Evolutionary conservation across 2,113 vertebrate species (phyloP).

Genomic region (Larimichthys crocea): DNA sequence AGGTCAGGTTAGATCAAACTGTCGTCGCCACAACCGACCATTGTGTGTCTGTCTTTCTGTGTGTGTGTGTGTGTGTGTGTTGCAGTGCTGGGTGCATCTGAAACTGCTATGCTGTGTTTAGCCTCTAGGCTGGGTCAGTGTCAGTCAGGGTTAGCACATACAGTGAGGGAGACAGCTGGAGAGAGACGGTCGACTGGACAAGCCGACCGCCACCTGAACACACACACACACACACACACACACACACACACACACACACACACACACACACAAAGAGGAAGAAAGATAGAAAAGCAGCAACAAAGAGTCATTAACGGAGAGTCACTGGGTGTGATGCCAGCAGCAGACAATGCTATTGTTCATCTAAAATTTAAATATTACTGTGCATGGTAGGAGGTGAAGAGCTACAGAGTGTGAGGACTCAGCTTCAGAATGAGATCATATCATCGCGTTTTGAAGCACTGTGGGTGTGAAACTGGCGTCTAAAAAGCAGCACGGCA

Average conservation of each 20-base stretch:
- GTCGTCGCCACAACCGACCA: conserved; percentile 32
- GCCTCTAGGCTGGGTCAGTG: conserved; percentile 58
- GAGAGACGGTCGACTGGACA: conserved; percentile 58
- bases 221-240: conserved; percentile 12
- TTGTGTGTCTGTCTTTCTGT: conserved; percentile 18
- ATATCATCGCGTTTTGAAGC: not conserved
- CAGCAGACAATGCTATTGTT: conserved; percentile 22
- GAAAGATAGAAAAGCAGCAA: not conserved
- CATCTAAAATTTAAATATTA: conserved; percentile 6
- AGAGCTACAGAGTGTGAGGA: conserved; percentile 19
- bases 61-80: conserved; percentile 22
- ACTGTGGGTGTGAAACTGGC: conserved; percentile 3
- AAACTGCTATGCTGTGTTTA: conserved; percentile 48
- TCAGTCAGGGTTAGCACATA: conserved; percentile 58
- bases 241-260: conserved; percentile 14
- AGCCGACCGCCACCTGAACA: conserved; percentile 60
- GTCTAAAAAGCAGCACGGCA: not conserved
- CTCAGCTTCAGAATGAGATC: conserved; percentile 26
- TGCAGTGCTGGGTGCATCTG: conserved; percentile 23
- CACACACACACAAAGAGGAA: conserved; percentile 8
- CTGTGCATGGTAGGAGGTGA: conserved; percentile 42
- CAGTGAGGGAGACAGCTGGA: conserved; percentile 62
- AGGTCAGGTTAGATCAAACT: conserved; percentile 68
- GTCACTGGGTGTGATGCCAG: conserved; percentile 17
- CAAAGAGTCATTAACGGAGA: not conserved